Evolutionary conservation across 2,888 invertebrate genomes (phyloP), one percentile per base, ranked within the genome.

Genomic region (Anoncus sp.): DNA sequence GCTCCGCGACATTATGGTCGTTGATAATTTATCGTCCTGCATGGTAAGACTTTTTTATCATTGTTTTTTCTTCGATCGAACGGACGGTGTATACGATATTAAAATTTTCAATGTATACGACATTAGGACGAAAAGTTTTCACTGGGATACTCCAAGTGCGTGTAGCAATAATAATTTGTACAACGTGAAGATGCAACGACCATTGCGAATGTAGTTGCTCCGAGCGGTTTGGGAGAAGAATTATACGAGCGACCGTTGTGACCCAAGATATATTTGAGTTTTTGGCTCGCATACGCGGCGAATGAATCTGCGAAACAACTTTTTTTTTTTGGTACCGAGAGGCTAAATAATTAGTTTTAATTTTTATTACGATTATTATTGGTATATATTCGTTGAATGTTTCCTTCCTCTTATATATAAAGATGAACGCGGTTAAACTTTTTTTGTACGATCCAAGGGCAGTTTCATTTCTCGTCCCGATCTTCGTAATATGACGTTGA

Each of bases 311-410:
- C 7, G 31, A 3, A 31, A 31, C 4, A n/a, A n/a, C n/a, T n/a
- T 31, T 31, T 31, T 31, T 31, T 31, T 31, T 85, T 82, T 84
- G 79, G 83, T 81, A 85, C 85, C 82, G 82, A 85, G 85, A 87
- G 84, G 85, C 85, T 87, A 84, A 81, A 71, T 16, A 47, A 60
- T 72, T 57, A 77, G 45, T 51, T 74, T 67, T 59, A 79, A 53
- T 69, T 51, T 79, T 74, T 65, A 71, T 59, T 59, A 59, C 62
- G 57, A 77, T 38, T 22, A 53, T 62, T 63, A 63, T 53, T 75
- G 27, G 49, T 49, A 22, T 49, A 27, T 57, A 20, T 31, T 31
- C 70, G 59, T 70, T 79, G n/a, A 59, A 55, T 57, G 35, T 72
- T 43, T 78, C 79, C 77, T 71, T 82, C 74, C 77, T 72, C 79